Base-by-base conservation (phyloP, 2,797 vertebrate species). In the Pipistrellus kuhlii region DNA sequence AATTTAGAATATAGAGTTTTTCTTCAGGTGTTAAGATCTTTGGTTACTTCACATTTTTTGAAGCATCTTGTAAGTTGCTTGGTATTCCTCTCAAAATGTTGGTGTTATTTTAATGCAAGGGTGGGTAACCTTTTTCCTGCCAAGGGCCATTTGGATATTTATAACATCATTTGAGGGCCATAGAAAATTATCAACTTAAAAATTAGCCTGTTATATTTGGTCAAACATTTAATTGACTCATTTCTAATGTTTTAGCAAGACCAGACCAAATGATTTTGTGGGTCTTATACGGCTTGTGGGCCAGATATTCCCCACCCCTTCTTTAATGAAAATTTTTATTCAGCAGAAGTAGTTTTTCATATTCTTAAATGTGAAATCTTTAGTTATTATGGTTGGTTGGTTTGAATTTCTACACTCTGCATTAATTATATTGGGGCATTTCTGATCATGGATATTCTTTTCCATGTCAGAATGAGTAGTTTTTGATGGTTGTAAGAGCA, bases 321-420 rank as follows among this genome's bases (percentile, higher is more conserved):
- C 13, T 82, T 62, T 66, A 81, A 27, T 88, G 68, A 89, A 87
- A 91, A 51, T 81, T 90, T 17, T 59, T 89, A 55, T 82, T 81
- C 57, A 91, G 64, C 35, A 59, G 11, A 85, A 86, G 9, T 78
- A 80, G 25, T 35, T 92, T 93, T 88, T 91, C 38, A 35, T 10
- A 17, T 94, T 18, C 66, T 93, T 71, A 76, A 46, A 68, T 64
- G n/a, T 38, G 64, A 82, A 73, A 17, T 80, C 35, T 82, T 93
- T 66, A 27, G 27, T 76, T 88, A 68, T n/a, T 88, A 51, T 48
- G 62, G 18, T 41, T 7, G 21, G 11, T 81, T 95, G 71, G 10
- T 75, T 95, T 94, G 88, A 87, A 64, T 88, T 91, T 95, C 57
- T 83, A 69, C 5, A 41, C 30, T 90, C 25, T 88, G 6, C 14